A percentile compares a stretch with the other conserved stretches of the same genome.
These are phyloP conservation scores for Sciurus niger DNA, from an alignment of 2,113 vertebrate genomes.

Conservation along the genomic window DNA sequence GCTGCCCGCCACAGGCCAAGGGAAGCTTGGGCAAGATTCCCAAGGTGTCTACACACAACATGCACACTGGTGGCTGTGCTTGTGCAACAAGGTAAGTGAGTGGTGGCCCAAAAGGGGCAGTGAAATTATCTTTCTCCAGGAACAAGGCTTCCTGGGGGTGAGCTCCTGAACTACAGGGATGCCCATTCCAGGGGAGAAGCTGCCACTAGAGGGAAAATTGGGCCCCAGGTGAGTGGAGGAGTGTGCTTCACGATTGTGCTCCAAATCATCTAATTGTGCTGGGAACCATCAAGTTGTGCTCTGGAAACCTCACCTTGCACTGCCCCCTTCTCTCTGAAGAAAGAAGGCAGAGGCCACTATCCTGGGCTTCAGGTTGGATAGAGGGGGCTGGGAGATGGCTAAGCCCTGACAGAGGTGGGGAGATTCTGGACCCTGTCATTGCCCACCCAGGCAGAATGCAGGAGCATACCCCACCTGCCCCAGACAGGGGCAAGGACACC, in stretches of 20 bases:
- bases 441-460: neutral
- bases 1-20: rapidly evolving
- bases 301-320: neutral
- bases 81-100: constrained; percentile 6
- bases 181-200: constrained; percentile 55
- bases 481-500: neutral
- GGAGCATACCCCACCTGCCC: neutral
- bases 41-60: rapidly evolving
- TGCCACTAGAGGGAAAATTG: constrained; percentile 47
- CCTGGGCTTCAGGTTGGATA: neutral
- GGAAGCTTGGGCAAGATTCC: neutral
- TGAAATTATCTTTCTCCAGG: constrained; percentile 42
- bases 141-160: neutral
- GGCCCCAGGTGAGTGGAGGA: neutral
- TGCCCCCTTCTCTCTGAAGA: neutral
- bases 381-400: neutral
- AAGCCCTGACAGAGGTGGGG: neutral
- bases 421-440: neutral
- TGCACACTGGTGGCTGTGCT: constrained; percentile 10
- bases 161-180: constrained; percentile 3
- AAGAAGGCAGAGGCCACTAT: neutral
- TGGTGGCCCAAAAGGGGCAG: constrained; percentile 41
- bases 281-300: constrained; percentile 30
- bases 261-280: constrained; percentile 66
- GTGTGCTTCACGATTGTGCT: constrained; percentile 76